These are phyloP conservation scores for Drosophila infuscata DNA, from an alignment of 2,888 invertebrate species.

Conservation along the genomic window DNA sequence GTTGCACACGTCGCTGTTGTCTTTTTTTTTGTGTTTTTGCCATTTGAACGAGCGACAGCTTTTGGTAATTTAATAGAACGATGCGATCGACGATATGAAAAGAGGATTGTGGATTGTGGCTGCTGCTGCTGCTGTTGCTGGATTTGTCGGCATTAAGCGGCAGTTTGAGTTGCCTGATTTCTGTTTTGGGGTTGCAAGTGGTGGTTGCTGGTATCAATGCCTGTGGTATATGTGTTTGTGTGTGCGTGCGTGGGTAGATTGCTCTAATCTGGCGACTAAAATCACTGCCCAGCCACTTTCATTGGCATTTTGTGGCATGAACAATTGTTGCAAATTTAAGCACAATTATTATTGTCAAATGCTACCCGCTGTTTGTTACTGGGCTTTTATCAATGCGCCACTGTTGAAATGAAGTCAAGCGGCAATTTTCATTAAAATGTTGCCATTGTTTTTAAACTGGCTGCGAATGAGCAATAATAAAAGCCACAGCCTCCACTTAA, in stretches of 20 bases:
- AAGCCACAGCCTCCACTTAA: slow-evolving; percentile 63
- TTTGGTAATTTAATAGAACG: slow-evolving; percentile 80
- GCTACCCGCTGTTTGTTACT: slow-evolving; percentile 20
- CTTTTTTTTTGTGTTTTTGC: slow-evolving; percentile 43
- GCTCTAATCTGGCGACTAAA: slow-evolving; percentile 64
- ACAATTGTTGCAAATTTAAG: slow-evolving; percentile 77
- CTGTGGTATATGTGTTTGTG: background rate
- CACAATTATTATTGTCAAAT: slow-evolving; percentile 63
- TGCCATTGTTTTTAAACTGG: slow-evolving; percentile 71
- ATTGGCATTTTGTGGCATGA: slow-evolving; percentile 52
- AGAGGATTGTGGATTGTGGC: slow-evolving; percentile 34
- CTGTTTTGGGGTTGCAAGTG: slow-evolving; percentile 56
- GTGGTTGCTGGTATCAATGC: slow-evolving; percentile 31
- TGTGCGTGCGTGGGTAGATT: slow-evolving; percentile 42
- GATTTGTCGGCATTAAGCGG: slow-evolving; percentile 48
- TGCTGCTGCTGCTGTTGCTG: slow-evolving; percentile 39
- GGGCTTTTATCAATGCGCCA: slow-evolving; percentile 56
- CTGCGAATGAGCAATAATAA: slow-evolving; percentile 78
- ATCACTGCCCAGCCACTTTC: slow-evolving; percentile 68
- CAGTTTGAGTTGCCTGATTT: slow-evolving; percentile 11
- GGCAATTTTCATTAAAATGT: slow-evolving; percentile 82
- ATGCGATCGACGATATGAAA: slow-evolving; percentile 73
- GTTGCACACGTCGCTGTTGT: slow-evolving; percentile 59
- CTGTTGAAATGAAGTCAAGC: slow-evolving; percentile 77
- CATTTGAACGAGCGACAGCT: slow-evolving; percentile 71